Evolutionary conservation across 2,113 vertebrate genomes (phyloP), one percentile per base, ranked within the genome.

Genomic region (Chroicocephalus ridibundus): DNA sequence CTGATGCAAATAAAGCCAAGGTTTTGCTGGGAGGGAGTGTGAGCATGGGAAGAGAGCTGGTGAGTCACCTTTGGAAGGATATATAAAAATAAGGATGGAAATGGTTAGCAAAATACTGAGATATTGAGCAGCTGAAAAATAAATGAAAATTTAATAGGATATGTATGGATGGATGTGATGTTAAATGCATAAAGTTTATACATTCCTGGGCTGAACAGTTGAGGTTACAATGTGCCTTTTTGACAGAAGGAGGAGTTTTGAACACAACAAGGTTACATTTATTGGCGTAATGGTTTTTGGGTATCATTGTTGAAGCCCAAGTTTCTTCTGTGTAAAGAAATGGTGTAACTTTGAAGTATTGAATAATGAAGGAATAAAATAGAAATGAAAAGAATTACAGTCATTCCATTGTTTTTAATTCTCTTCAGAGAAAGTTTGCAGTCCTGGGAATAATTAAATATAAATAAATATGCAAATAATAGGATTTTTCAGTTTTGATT

Each of bases 381-480:
- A 54, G 31, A 80, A 93, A 66, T 85, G 2, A 93, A 80, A 77
- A 88, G 1, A 54, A 36, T 70, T 89, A 12, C 29, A 92, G n/a
- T 84, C 0, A 10, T 78, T 49, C 11, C 8, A 6, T 74, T 80
- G 68, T 55, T 93, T 96, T 88, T 86, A 77, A 51, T 89, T 92
- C 8, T 88, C 76, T 86, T 66, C 52, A 88, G 74, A 94, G 40
- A 83, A 95, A 66, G 60, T 86, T 93, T 71, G 31, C 10, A 47
- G 47, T 85, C 44, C 72, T 96, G 75, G 62, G 21, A 92, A 87
- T 86, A 89, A 92, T 93, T 79, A 81, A 89, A 87, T 96, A 80
- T 70, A 89, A 94, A 92, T 78, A 91, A 93, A 92, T 94, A 92
- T 80, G 65, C 42, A 93, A 90, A 94, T 87, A 80, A 54, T 54